Conservation (phyloP, 2,113 vertebrate species). For the Clupea harengus region DNA sequence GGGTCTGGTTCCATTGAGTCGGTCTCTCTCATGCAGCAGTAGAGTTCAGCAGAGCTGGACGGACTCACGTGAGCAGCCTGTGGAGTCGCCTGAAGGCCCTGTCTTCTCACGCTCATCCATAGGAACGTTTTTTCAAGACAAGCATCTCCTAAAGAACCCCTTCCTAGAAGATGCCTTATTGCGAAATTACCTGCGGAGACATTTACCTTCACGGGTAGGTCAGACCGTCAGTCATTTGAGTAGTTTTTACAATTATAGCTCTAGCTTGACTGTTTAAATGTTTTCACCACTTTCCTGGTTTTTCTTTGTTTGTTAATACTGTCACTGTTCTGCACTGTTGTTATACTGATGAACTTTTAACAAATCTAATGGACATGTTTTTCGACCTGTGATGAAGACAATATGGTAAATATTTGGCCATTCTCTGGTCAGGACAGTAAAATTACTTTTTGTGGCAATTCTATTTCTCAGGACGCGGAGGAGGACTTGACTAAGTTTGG, state of each 20-base stretch:
- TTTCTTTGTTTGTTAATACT: background rate
- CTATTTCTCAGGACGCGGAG: conserved; percentile 55
- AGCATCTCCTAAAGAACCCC: conserved; percentile 63
- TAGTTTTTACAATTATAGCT: background rate
- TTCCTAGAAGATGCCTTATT: conserved; percentile 76
- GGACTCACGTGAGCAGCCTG: background rate
- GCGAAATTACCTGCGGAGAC: conserved; percentile 68
- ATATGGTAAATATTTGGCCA: no score
- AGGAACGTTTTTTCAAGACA: conserved; percentile 70
- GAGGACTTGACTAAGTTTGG: conserved; percentile 74
- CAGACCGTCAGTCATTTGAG: background rate
- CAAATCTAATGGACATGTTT: no score
- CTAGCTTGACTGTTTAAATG: background rate
- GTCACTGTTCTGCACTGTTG: background rate
- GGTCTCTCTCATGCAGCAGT: background rate
- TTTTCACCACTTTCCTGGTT: no score
- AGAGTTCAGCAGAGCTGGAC: background rate
- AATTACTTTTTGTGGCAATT: no score
- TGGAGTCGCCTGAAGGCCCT: conserved; percentile 23
- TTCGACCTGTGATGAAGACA: no score
- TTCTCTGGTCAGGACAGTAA: background rate
- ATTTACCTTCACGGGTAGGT: conserved; percentile 69
- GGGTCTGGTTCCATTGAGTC: background rate
- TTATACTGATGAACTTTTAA: no score
- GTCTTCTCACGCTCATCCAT: conserved; percentile 52